phyloP scores from a whole-genome alignment of 92 coral and sea anemone species.

The Chrysogorgia sp. region DNA sequence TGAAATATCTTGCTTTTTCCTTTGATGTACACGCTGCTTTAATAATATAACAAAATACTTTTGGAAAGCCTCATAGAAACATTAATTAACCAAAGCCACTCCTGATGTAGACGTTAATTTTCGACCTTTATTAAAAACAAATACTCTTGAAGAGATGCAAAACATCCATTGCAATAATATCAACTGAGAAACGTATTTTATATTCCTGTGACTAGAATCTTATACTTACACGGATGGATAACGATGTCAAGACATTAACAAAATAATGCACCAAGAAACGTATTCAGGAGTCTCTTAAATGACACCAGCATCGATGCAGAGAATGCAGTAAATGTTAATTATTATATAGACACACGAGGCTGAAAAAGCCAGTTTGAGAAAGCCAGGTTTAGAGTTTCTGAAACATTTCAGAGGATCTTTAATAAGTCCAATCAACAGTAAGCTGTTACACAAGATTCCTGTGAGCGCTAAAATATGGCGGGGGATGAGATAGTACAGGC shows the following conservation, averaged over 20 bases:
- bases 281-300: background rate
- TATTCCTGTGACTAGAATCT: constrained; percentile 4
- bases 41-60: background rate
- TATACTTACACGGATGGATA: constrained; percentile 20
- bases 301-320: background rate
- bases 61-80: too few species aligned
- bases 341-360: constrained; percentile 10
- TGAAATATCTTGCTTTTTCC: constrained; percentile 14
- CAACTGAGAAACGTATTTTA: background rate
- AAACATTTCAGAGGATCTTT: constrained; percentile 34
- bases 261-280: background rate
- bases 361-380: constrained; percentile 6
- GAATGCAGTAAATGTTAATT: background rate
- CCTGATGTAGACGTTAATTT: too few species aligned
- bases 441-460: background rate
- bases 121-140: background rate
- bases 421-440: constrained; percentile 10
- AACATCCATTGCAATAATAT: constrained; percentile 15
- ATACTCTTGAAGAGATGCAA: background rate
- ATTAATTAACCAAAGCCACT: too few species aligned
- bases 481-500: too few species aligned
- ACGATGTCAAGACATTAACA: constrained; percentile 12
- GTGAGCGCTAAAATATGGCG: background rate
- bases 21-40: background rate
- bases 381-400: constrained; percentile 3